Conservation (phyloP, 2,113 vertebrate genomes). For the Emydura subglobosa region DNA sequence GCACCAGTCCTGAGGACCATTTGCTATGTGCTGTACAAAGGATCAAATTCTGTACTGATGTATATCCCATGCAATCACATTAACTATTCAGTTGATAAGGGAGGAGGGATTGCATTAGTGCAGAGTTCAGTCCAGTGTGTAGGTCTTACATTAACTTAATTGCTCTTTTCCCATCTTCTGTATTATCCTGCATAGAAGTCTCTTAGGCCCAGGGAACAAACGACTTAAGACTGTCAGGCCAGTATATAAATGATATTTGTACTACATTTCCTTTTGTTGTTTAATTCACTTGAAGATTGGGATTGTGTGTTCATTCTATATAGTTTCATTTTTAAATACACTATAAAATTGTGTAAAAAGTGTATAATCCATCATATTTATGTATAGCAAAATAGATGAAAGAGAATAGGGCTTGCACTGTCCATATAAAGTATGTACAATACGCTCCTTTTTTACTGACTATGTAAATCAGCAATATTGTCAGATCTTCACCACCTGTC, state of each 20-base stretch:
- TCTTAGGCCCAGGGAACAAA: neutral
- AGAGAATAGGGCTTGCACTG: neutral
- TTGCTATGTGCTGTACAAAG: neutral
- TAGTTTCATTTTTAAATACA: neutral
- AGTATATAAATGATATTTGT: neutral
- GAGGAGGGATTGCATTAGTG: neutral
- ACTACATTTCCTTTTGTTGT: neutral
- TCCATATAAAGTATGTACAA: fast-evolving
- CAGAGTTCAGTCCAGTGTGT: neutral
- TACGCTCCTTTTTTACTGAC: neutral
- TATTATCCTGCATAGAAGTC: neutral
- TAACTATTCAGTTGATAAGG: neutral
- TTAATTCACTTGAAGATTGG: neutral
- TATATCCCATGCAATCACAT: neutral
- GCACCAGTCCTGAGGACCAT: neutral
- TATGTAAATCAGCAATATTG: neutral
- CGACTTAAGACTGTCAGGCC: neutral
- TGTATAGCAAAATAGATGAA: neutral
- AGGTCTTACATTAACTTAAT: neutral
- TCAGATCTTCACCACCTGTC: neutral
- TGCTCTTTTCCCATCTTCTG: neutral
- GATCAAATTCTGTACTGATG: neutral
- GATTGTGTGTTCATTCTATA: neutral
- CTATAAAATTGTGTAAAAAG: too few species aligned
- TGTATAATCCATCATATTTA: neutral